Evolutionary conservation across 2,888 invertebrate species (phyloP).

Genomic region (Noctuana brunneofusca): DNA sequence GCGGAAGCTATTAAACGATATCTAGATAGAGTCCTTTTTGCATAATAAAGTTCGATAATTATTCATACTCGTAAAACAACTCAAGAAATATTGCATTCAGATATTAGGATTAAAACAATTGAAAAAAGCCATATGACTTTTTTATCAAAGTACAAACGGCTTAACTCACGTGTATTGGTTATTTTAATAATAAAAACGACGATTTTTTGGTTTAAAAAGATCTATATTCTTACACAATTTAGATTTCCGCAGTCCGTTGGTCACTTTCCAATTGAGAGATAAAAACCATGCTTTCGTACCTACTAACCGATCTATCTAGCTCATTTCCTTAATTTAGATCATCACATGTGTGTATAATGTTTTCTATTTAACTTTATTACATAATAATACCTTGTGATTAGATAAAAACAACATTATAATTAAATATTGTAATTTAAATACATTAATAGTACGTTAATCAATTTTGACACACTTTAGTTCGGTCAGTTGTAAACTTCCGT

Average conservation of each 20-base stretch:
- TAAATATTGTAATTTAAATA: no score
- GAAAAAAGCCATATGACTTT: no score
- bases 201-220: no score
- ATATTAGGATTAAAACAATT: no score
- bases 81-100: no score
- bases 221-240: not conserved
- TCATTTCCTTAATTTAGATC: slow-evolving; percentile 17
- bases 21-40: not conserved
- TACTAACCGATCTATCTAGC: not conserved
- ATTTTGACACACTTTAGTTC: no score
- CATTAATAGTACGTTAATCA: no score
- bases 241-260: slow-evolving; percentile 37
- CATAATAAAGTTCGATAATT: not conserved
- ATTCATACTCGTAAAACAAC: not conserved
- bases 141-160: no score
- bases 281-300: slow-evolving; percentile 1
- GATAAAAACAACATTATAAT: not conserved
- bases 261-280: slow-evolving; percentile 40
- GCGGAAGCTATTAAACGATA: slow-evolving; percentile 6
- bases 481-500: no score
- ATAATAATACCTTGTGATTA: not conserved
- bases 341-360: not conserved
- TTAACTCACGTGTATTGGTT: no score
- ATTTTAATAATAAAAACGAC: no score
- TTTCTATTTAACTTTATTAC: not conserved